Base-by-base conservation (phyloP, 1,140 invertebrate species). In the Ruditapes philippinarum region DNA sequence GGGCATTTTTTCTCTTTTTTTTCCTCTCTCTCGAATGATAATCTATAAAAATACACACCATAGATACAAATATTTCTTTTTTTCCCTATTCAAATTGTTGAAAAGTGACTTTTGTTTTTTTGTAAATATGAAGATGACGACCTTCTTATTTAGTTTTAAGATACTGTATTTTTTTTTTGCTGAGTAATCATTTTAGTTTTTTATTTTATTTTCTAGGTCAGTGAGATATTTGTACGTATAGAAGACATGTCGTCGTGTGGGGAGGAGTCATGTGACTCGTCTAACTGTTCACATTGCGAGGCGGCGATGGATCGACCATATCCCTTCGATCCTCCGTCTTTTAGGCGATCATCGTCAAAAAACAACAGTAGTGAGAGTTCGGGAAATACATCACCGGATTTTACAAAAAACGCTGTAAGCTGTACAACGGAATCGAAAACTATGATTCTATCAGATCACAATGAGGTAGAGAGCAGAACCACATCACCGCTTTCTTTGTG, bases 221-320 rank as follows among this genome's bases (percentile, higher is more conserved):
- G 84, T 62, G 84, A 87, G 31, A 78, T 87, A 25, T 87, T 87
- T 60, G 31, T 87, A 11, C 42, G 42, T 5, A 28, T 87, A 38
- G 84, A 87, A 36, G 84, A 87, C 60, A 14, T 78, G 14, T 62
- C 70, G 1, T 78, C 70, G 2, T 87, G 84, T 57, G 51, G 51
- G 7, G 84, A 73, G 22, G 84, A 87, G 19, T 87, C 84, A 14
- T 87, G 84, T 65, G 84, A 87, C 49, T 87, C 84, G 5, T 73
- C 84, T 7, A 87, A 73, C 31, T 87, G 84, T 87, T 87, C 84
- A 54, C 73, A 74, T 19, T 87, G 84, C 42, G 84, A 87, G 36
- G 38, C 45, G 7, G 70, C 54, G n/a, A 87, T 87, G 84, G 84
- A 87, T 38, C 70, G 84, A 0, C 36, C 54, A 22, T 65, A 65